Base-by-base conservation (phyloP, 2,888 invertebrate genomes). In the Hymenopus coronatus region DNA sequence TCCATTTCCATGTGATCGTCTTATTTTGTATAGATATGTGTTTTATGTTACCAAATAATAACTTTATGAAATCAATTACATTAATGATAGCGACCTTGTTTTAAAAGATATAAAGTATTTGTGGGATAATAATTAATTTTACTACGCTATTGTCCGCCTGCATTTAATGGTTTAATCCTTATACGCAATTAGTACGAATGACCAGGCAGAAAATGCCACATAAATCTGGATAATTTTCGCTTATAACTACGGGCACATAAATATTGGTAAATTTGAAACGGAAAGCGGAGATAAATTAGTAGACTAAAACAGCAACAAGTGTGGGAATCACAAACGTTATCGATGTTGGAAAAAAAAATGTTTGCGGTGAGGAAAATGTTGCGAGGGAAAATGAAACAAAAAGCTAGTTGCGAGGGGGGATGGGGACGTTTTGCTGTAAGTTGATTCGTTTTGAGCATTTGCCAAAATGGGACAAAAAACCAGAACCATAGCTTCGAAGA, bases 211-310 rank as follows among this genome's bases (percentile, higher is more conserved):
- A 84, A 84, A 33, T 33, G 84, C 20, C 84, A 84, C 30, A 30
- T 84, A 84, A 84, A 84, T 84, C 84, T 84, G 28, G 84, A 84
- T 84, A 84, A 28, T 30, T 84, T 70, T 84, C 28, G 84, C 28
- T 30, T 84, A 28, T 84, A 84, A 30, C 28, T 84, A 30, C 40
- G 20, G 25, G 54, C 33, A 84, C 84, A 84, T 84, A 84, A 84
- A 28, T 84, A 84, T 30, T 84, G 84, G 84, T 33, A 84, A 84
- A 84, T 30, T 84, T 84, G 28, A 33, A 30, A 84, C 84, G 30
- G 30, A 30, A 84, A 84, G 30, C 33, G 30, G 84, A 33, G 84
- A 84, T 84, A 84, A 84, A 28, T 84, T 30, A 84, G 84, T 84
- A 84, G 30, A 84, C 33, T 30, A 33, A 84, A 84, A 33, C 28